Evolutionary conservation across 2,888 invertebrate species (phyloP).

Genomic region (Shargacucullia verbasci): DNA sequence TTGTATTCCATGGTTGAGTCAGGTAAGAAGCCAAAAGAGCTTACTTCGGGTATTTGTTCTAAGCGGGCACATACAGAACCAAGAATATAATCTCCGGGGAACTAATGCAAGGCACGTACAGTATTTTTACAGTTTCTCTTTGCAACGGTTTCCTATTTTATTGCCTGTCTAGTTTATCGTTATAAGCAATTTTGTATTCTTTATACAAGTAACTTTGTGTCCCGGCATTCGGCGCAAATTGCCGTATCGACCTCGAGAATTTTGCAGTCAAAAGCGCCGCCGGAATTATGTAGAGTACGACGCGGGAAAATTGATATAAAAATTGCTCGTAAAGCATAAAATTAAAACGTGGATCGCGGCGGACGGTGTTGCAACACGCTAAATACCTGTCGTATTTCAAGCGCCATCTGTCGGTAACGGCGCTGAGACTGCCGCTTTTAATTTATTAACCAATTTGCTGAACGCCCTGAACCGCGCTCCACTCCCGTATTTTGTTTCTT

Average conservation of each 20-base stretch:
- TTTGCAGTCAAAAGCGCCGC: constrained; percentile 71
- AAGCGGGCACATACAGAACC: constrained; percentile 32
- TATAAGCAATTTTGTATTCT: constrained; percentile 63
- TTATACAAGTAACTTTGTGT: constrained; percentile 60
- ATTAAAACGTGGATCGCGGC: constrained; percentile 84
- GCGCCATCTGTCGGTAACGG: constrained; percentile 87
- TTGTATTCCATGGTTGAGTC: constrained; percentile 22
- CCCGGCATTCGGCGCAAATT: constrained; percentile 71
- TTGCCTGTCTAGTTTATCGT: constrained; percentile 44
- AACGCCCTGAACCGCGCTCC: constrained; percentile 81
- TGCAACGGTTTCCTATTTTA: constrained; percentile 39
- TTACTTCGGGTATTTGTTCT: constrained; percentile 43
- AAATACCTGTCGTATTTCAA: constrained; percentile 88
- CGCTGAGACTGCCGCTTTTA: constrained; percentile 86
- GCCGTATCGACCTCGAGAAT: constrained; percentile 72
- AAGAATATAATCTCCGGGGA: constrained; percentile 43
- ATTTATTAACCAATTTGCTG: constrained; percentile 88
- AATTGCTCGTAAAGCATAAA: constrained; percentile 87
- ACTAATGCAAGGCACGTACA: constrained; percentile 54
- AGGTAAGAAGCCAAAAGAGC: constrained; percentile 40
- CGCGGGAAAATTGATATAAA: constrained; percentile 85
- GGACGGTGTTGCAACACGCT: constrained; percentile 87
- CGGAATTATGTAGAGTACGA: constrained; percentile 80
- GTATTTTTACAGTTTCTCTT: constrained; percentile 43
- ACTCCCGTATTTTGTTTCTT: constrained; percentile 83